These are phyloP conservation scores for Podarcis siculus DNA, from an alignment of 2,797 vertebrate species.

Conservation along the genomic window DNA sequence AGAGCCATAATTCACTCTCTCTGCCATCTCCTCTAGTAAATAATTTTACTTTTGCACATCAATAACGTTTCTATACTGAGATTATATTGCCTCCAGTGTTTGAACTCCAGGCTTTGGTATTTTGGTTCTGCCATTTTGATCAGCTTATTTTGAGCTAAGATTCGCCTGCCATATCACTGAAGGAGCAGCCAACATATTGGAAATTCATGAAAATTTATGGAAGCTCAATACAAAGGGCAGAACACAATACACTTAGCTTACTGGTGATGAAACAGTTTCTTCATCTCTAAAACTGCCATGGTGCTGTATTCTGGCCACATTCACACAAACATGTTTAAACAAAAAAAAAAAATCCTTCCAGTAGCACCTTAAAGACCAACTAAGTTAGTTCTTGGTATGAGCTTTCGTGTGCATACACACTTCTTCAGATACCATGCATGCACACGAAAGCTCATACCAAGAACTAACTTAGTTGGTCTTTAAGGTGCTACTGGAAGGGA, in stretches of 20 bases:
- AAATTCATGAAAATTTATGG: not conserved
- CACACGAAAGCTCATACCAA: too few species aligned
- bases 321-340: not conserved
- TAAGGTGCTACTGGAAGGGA: too few species aligned
- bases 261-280: too few species aligned
- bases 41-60: not conserved
- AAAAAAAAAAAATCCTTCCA: too few species aligned
- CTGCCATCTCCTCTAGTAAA: not conserved
- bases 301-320: not conserved
- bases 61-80: too few species aligned
- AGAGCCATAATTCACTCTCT: not conserved
- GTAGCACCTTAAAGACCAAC: too few species aligned
- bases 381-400: too few species aligned
- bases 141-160: not conserved
- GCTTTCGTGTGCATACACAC: too few species aligned
- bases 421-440: too few species aligned
- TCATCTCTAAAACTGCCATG: not conserved
- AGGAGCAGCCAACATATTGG: not conserved
- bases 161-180: not conserved
- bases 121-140: not conserved
- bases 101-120: not conserved
- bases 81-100: not conserved
- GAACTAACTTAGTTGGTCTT: too few species aligned
- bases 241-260: not conserved
- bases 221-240: not conserved